Base-by-base conservation (phyloP, 1,140 invertebrate genomes). In the Pemphigus obesinymphae region DNA sequence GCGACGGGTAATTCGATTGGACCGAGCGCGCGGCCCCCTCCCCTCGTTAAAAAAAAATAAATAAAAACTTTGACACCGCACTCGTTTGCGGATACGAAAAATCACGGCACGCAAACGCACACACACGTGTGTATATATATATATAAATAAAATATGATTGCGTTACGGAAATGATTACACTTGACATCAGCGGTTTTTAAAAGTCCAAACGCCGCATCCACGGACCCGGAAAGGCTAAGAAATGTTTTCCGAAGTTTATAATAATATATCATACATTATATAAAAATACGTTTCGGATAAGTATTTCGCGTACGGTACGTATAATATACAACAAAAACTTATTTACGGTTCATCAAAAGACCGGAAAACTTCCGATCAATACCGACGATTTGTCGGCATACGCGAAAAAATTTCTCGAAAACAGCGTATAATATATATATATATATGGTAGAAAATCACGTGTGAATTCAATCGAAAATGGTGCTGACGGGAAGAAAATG, bases 131-230 rank as follows among this genome's bases (percentile, higher is more conserved):
- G n/a, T n/a, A n/a, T n/a, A n/a, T n/a, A n/a, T n/a, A n/a, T n/a
- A n/a, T n/a, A n/a, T n/a, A n/a, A n/a, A n/a, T n/a, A n/a, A n/a
- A n/a, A n/a, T n/a, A n/a, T n/a, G n/a, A n/a, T n/a, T n/a, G n/a
- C n/a, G n/a, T n/a, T n/a, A n/a, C n/a, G n/a, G n/a, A n/a, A 8
- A 50, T 50, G 70, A 73, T 73, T 73, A 73, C 70, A 31, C 70
- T 50, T 17, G 43, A 73, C 70, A 31, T 73, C 26, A 15, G 45
- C 10, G 43, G 45, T 73, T 73, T 50, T 73, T 31, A 73, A 48
- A 72, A 48, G 43, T n/a, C n/a, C n/a, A n/a, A n/a, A n/a, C n/a
- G 48, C 43, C n/a, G 11, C 20, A 31, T 1, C 29, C 58, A 5
- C 37, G 61, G 6, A 23, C 40, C n/a, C 40, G 13, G 23, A 26